Percentiles rank a stretch among this genome's conserved stretches.
Conservation (phyloP, 2,888 invertebrate species). For the Pomacea canaliculata region DNA sequence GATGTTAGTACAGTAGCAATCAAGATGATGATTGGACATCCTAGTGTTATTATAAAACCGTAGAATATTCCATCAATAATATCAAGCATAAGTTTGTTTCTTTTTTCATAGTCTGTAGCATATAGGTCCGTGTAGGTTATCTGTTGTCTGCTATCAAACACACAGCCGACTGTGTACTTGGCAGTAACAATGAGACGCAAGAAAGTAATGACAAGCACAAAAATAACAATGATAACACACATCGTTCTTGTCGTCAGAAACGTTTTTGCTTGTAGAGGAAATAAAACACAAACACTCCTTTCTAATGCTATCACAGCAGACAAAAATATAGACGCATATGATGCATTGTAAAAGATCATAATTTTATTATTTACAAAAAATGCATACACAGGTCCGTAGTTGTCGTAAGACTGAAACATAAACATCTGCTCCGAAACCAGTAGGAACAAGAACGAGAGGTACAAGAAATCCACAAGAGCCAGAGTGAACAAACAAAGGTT, state of each 20-base stretch:
- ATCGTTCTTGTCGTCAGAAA: not conserved
- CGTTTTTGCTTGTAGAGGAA: not conserved
- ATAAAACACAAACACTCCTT: conserved; percentile 2
- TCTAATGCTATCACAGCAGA: not conserved
- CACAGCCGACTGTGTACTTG: not conserved
- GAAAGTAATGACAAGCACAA: not conserved
- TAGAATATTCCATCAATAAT: not conserved
- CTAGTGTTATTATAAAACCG: not conserved
- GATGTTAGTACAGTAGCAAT: not conserved
- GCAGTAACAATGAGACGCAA: not conserved
- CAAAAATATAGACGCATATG: not conserved
- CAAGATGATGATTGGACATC: not conserved
- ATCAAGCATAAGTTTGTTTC: not conserved
- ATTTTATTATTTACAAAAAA: no score
- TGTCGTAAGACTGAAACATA: no score
- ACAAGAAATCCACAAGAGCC: no score
- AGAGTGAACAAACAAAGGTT: no score
- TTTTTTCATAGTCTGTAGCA: not conserved
- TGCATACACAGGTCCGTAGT: no score
- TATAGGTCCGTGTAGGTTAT: not conserved
- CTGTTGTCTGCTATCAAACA: not conserved
- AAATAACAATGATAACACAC: not conserved
- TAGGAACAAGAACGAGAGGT: no score
- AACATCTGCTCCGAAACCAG: no score
- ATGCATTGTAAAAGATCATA: no score